phyloP scores from a whole-genome alignment of 2,888 invertebrate species.

The Tiliacea aurago region DNA sequence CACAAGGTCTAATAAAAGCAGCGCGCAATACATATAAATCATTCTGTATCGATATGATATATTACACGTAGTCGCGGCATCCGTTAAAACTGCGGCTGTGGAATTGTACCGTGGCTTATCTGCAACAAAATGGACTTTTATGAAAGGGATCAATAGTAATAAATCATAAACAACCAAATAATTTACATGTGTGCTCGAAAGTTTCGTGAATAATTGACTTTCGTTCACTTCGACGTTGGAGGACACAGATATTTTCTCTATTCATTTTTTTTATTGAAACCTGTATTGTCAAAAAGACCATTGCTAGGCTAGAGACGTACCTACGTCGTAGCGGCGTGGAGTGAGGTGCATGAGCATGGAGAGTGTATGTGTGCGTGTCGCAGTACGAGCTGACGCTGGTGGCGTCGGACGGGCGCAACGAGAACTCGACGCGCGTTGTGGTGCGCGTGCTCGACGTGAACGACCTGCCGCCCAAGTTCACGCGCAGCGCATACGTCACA shows the following conservation, averaged over 20 bases:
- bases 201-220: constrained; percentile 49
- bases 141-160: constrained; percentile 63
- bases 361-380: constrained; percentile 85
- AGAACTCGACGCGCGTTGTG: constrained; percentile 95
- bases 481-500: constrained; percentile 93
- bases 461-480: constrained; percentile 96
- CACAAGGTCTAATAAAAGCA: constrained; percentile 69
- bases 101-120: constrained; percentile 74
- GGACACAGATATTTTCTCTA: constrained; percentile 6
- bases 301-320: constrained; percentile 12
- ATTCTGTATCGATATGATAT: constrained; percentile 77
- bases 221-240: constrained; percentile 10
- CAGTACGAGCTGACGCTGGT: constrained; percentile 97
- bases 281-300: background rate
- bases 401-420: constrained; percentile 97
- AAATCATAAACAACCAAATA: constrained; percentile 58
- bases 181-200: constrained; percentile 51
- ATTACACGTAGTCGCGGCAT: constrained; percentile 72
- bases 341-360: constrained; percentile 86
- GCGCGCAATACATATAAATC: constrained; percentile 71
- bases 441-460: constrained; percentile 96
- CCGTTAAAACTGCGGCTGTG: constrained; percentile 74
- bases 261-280: constrained; percentile 7
- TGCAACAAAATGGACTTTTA: constrained; percentile 72
- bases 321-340: constrained; percentile 26